Percentiles rank a stretch among this genome's conserved stretches.
phyloP scores from a whole-genome alignment of 1,140 invertebrate genomes.

The Scaptomyza graminum region DNA sequence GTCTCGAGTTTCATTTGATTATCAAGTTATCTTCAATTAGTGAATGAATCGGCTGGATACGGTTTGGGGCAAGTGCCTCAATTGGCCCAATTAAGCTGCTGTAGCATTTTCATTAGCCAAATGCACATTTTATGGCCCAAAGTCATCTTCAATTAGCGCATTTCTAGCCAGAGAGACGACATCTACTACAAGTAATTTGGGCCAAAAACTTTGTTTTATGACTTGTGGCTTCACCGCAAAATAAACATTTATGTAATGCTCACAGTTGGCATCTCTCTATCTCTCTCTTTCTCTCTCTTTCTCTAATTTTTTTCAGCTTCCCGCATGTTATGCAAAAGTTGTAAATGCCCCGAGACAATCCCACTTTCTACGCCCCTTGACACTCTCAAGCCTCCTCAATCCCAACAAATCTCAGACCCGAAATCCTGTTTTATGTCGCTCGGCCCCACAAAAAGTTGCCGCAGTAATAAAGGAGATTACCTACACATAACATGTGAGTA shows the following conservation, averaged over 20 bases:
- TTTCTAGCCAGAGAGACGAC: constrained; percentile 39
- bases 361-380: not conserved
- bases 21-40: constrained; percentile 28
- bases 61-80: constrained; percentile 29
- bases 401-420: constrained; percentile 20
- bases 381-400: too few species aligned
- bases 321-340: constrained; percentile 73
- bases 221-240: constrained; percentile 58
- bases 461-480: constrained; percentile 81
- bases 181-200: constrained; percentile 63
- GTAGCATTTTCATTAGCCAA: constrained; percentile 41
- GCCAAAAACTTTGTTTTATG: constrained; percentile 73
- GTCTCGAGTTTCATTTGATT: constrained; percentile 12
- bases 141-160: constrained; percentile 67
- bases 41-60: constrained; percentile 11
- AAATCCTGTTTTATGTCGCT: constrained; percentile 73
- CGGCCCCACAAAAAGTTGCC: constrained; percentile 66
- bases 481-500: constrained; percentile 74
- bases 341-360: constrained; percentile 44
- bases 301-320: constrained; percentile 21
- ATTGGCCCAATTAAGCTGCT: constrained; percentile 37
- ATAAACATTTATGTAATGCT: constrained; percentile 78
- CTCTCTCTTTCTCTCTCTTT: too few species aligned
- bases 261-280: constrained; percentile 45
- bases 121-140: constrained; percentile 45